Evolutionary conservation across 2,888 invertebrate genomes (phyloP).

Genomic region (Caenorhabditis parvicauda): DNA sequence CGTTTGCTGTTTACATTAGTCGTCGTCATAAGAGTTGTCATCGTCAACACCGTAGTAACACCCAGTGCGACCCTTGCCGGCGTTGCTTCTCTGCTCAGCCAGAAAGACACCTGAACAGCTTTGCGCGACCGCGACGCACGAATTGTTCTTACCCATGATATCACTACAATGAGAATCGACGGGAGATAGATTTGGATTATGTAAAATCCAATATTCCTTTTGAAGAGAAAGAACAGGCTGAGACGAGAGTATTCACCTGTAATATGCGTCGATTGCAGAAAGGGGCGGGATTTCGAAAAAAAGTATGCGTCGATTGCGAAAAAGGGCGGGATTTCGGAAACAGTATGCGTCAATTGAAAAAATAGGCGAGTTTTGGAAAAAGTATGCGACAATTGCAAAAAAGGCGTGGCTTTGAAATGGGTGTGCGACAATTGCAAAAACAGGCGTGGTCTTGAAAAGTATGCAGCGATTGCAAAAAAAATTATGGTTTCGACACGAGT

Average conservation of each 20-base stretch:
- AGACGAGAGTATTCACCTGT: constrained; percentile 63
- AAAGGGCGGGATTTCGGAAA: too few species aligned
- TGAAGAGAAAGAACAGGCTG: constrained; percentile 67
- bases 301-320: too few species aligned
- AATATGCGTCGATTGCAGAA: constrained; percentile 9
- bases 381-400: too few species aligned
- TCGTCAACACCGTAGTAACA: constrained; percentile 69
- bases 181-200: constrained; percentile 97
- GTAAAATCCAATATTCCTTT: constrained; percentile 95
- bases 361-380: too few species aligned
- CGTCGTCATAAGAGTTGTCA: constrained; percentile 74
- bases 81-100: constrained; percentile 48
- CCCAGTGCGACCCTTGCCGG: constrained; percentile 55
- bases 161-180: constrained; percentile 67
- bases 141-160: constrained; percentile 37
- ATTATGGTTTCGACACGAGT: too few species aligned
- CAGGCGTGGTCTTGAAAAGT: too few species aligned
- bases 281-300: too few species aligned
- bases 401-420: too few species aligned
- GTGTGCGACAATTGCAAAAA: too few species aligned
- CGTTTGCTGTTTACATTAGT: constrained; percentile 34
- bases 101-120: constrained; percentile 35
- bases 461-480: too few species aligned
- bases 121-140: background rate
- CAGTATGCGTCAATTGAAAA: too few species aligned